Conservation (phyloP, 92 coral and sea anemone species). For the Porites divaricata region DNA sequence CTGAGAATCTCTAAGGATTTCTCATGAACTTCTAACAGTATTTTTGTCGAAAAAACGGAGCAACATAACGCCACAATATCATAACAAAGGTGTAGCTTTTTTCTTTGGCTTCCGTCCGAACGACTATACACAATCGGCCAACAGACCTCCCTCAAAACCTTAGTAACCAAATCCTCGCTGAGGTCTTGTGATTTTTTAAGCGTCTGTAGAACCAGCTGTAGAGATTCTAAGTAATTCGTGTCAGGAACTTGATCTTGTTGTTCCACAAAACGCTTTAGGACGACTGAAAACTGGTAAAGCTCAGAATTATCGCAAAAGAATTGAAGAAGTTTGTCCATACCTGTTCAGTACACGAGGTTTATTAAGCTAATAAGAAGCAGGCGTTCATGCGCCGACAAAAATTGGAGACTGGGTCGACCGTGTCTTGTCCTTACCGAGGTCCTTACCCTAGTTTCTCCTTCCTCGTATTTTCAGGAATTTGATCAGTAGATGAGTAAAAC, state of each 20-base stretch:
- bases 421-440: too few relatives aligned
- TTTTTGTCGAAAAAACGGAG: constrained; percentile 39
- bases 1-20: constrained; percentile 52
- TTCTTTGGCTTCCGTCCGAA: constrained; percentile 40
- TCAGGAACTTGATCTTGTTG: constrained; percentile 21
- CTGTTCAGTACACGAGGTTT: constrained; percentile 22
- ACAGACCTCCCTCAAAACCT: constrained; percentile 51
- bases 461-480: too few relatives aligned
- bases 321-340: constrained; percentile 61
- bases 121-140: constrained; percentile 55
- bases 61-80: constrained; percentile 75
- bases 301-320: constrained; percentile 54
- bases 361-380: constrained; percentile 4
- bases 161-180: constrained; percentile 36
- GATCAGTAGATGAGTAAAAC: too few relatives aligned
- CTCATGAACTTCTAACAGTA: constrained; percentile 48
- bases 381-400: neutral
- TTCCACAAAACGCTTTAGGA: constrained; percentile 46
- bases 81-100: constrained; percentile 59
- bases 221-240: constrained; percentile 65
- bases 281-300: constrained; percentile 47
- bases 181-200: constrained; percentile 59
- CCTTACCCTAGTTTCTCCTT: too few relatives aligned
- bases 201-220: constrained; percentile 60
- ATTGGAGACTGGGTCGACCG: neutral